Base-by-base conservation (phyloP, 2,797 vertebrate species). In the Acestrorhynchus altus region DNA sequence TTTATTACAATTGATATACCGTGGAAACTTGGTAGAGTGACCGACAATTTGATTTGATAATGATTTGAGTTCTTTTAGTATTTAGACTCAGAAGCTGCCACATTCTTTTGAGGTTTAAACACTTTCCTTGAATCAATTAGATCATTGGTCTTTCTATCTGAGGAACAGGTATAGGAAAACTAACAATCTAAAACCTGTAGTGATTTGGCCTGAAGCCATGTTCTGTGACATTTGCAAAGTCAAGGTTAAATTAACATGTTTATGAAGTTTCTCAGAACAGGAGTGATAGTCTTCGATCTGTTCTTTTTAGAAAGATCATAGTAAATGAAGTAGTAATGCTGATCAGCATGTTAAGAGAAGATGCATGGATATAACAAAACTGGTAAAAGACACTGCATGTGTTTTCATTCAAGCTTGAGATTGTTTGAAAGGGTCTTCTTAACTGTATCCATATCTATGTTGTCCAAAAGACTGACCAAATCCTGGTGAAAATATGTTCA, bases 191-290 rank as follows among this genome's bases (percentile, higher is more conserved):
- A 46, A 46, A 15, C 22, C 22, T 47, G 12, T 18, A 26, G 42
- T 24, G 40, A 46, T 15, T 66, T 66, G 22, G 16, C 64, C 4
- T 2, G 15, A 67, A 31, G 24, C 44, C 44, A 49, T 26, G 16
- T 1, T n/a, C n/a, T 13, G 26, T 26, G 49, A 20, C 15, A 24
- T n/a, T 67, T 31, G 8, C 9, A 31, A 31, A 67, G 22, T 49
- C 4, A 67, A 67, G 16, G 15, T 67, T 49, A 9, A 67, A 67
- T 47, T n/a, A 64, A n/a, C n/a, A n/a, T n/a, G n/a, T n/a, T n/a
- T n/a, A n/a, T n/a, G n/a, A n/a, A n/a, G n/a, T n/a, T n/a, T n/a
- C n/a, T n/a, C n/a, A n/a, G n/a, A n/a, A n/a, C n/a, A n/a, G n/a
- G n/a, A n/a, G n/a, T n/a, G n/a, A n/a, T n/a, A n/a, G n/a, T n/a